These are phyloP conservation scores for Campylomormyrus numenius DNA, from an alignment of 2,113 vertebrate species.

Conservation along the genomic window DNA sequence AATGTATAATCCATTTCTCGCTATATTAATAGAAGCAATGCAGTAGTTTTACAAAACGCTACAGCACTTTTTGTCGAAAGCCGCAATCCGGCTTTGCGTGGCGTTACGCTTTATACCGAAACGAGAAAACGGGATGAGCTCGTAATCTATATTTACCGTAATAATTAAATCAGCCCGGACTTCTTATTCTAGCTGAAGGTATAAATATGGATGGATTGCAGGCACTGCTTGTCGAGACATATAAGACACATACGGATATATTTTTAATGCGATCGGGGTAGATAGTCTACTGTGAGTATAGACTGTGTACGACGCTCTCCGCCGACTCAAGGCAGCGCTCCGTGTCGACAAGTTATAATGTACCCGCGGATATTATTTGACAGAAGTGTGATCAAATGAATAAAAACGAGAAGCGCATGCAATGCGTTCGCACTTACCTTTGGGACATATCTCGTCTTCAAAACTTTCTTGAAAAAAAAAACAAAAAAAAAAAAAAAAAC, in stretches of 20 bases:
- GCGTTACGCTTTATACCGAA: neutral
- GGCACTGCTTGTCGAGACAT: neutral
- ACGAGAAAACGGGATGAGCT: neutral
- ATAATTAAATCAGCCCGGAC: neutral
- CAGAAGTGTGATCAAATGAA: neutral
- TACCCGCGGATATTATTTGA: neutral
- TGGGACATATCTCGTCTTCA: slow-evolving; percentile 29
- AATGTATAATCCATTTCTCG: neutral
- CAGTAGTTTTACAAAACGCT: neutral
- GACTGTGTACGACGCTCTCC: neutral
- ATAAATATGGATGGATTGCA: neutral
- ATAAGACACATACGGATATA: neutral
- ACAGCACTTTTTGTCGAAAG: neutral
- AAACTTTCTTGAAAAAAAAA: neutral
- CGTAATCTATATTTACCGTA: neutral
- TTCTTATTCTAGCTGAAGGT: neutral
- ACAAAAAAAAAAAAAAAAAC: neutral
- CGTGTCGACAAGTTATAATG: neutral
- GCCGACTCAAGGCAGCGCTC: neutral
- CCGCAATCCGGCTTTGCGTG: neutral
- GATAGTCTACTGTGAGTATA: neutral
- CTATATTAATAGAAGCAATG: neutral
- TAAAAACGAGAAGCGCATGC: neutral
- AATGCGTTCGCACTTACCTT: slow-evolving; percentile 32
- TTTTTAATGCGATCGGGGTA: neutral